Conservation (phyloP, 92 coral and sea anemone genomes). For the Porites rus region DNA sequence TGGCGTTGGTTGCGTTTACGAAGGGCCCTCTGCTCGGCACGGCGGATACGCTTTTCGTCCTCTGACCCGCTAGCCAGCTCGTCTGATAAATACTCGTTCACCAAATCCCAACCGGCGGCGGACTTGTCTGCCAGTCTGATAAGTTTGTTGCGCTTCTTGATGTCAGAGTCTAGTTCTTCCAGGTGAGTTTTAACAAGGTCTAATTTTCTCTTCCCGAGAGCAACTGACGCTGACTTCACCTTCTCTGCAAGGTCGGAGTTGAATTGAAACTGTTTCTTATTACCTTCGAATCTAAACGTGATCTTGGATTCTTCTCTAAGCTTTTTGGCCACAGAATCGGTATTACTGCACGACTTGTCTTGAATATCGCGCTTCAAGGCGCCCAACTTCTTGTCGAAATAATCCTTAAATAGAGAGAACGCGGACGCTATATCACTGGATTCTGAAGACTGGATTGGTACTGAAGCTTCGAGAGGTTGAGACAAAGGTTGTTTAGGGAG, state of each 20-base stretch:
- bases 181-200: not conserved
- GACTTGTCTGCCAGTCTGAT: slow-evolving; percentile 46
- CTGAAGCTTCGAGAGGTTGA: no score
- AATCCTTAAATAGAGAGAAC: slow-evolving; percentile 27
- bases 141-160: slow-evolving; percentile 52
- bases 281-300: slow-evolving; percentile 45
- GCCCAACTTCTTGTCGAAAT: slow-evolving; percentile 23
- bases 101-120: slow-evolving; percentile 54
- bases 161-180: slow-evolving; percentile 36
- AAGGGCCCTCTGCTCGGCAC: slow-evolving; percentile 51
- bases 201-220: slow-evolving; percentile 16
- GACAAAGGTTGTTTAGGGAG: no score
- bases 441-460: not conserved
- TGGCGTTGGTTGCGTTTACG: slow-evolving; percentile 21
- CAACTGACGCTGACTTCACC: slow-evolving; percentile 9
- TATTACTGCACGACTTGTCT: slow-evolving; percentile 19
- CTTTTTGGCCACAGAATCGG: slow-evolving; percentile 33
- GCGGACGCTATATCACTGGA: slow-evolving; percentile 22
- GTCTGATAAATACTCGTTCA: slow-evolving; percentile 58
- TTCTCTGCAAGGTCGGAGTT: slow-evolving; percentile 30
- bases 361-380: slow-evolving; percentile 30
- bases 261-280: slow-evolving; percentile 41
- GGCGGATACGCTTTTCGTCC: no score
- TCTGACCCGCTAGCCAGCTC: slow-evolving; percentile 55
- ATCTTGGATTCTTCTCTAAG: slow-evolving; percentile 33